A percentile compares a stretch with the other conserved stretches of the same genome.
phyloP scores from a whole-genome alignment of 2,113 vertebrate species.

The Delphinus delphis region DNA sequence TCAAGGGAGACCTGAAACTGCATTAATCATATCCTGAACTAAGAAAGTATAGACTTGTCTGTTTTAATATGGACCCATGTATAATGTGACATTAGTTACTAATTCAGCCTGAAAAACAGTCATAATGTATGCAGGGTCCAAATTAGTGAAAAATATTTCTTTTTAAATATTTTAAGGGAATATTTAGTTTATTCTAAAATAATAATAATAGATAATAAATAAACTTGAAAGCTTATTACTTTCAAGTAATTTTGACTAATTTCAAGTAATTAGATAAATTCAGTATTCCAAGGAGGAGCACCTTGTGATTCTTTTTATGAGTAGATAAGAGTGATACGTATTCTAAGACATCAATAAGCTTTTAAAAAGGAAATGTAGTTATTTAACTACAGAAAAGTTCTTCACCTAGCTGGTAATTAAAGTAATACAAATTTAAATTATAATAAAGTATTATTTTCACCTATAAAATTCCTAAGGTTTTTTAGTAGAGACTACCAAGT shows the following conservation, averaged over 20 bases:
- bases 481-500: background rate
- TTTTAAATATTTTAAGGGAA: slow-evolving; percentile 6
- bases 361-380: background rate
- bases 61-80: slow-evolving; percentile 81
- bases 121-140: slow-evolving; percentile 7
- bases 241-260: background rate
- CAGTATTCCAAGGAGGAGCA: background rate
- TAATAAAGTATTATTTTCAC: background rate
- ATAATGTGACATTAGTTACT: slow-evolving; percentile 66
- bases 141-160: background rate
- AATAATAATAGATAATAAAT: background rate
- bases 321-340: background rate
- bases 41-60: slow-evolving; percentile 78
- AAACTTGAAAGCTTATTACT: background rate
- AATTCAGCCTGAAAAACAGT: slow-evolving; percentile 67
- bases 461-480: background rate
- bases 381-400: slow-evolving; percentile 3
- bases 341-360: background rate
- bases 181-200: background rate
- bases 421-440: slow-evolving; percentile 3
- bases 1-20: slow-evolving; percentile 69
- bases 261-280: background rate
- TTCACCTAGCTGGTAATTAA: slow-evolving; percentile 34
- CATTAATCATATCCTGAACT: slow-evolving; percentile 91
- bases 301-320: slow-evolving; percentile 9